These are phyloP conservation scores for Lepisosteus oculatus DNA, from an alignment of 2,113 vertebrate species.

Conservation along the genomic window DNA sequence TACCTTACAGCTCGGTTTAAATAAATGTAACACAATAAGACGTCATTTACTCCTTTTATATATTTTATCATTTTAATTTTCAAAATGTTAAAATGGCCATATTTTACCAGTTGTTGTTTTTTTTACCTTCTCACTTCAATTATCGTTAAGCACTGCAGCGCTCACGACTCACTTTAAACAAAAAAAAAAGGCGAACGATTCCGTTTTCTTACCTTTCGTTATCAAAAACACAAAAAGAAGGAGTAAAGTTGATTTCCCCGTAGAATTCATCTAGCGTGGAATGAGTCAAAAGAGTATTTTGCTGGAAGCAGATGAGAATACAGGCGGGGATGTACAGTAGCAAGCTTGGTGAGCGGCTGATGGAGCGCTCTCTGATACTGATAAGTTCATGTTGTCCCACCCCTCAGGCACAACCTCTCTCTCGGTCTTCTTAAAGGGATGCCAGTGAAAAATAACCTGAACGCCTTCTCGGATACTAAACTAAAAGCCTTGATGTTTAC, in stretches of 20 bases:
- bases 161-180: not conserved
- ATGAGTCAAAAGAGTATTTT: not conserved
- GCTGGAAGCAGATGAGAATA: constrained; percentile 8
- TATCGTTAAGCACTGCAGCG: not conserved
- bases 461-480: no score
- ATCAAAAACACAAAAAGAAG: constrained; percentile 47
- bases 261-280: constrained; percentile 45
- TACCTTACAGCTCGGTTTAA: no score
- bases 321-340: not conserved
- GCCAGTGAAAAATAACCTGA: no score
- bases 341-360: constrained; percentile 35
- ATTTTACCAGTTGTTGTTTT: no score
- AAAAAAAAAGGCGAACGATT: not conserved
- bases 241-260: constrained; percentile 45
- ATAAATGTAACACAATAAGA: no score
- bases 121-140: not conserved
- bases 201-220: constrained; percentile 50
- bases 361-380: constrained; percentile 37
- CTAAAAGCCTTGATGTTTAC: no score
- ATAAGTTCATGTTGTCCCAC: constrained; percentile 57
- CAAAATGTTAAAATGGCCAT: no score
- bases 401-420: constrained; percentile 34
- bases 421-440: constrained; percentile 20
- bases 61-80: no score
- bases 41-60: no score